A percentile compares a stretch with the other conserved stretches of the same genome.
These are phyloP conservation scores for Stomatorhinus ivindoensis DNA, from an alignment of 2,113 vertebrate species.

Conservation along the genomic window DNA sequence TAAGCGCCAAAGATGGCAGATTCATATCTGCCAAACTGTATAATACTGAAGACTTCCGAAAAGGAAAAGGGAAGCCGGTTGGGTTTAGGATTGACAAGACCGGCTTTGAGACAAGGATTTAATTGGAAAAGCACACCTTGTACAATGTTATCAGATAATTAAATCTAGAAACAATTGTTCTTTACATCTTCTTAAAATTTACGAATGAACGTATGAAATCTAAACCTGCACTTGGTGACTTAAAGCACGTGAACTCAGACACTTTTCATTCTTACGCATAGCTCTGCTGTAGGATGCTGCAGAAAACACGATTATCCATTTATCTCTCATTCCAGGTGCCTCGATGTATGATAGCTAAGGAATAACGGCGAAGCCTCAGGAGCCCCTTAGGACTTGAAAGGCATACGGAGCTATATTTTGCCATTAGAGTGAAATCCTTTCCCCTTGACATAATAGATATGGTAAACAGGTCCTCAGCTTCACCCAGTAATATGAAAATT, in stretches of 20 bases:
- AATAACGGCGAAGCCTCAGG: slow-evolving; percentile 41
- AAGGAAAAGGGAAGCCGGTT: slow-evolving; percentile 19
- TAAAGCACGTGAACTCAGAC: slow-evolving; percentile 32
- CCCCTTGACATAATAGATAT: slow-evolving; percentile 51
- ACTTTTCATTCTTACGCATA: slow-evolving; percentile 39
- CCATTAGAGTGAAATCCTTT: slow-evolving; percentile 54
- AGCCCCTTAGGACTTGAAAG: slow-evolving; percentile 32
- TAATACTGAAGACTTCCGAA: slow-evolving; percentile 29
- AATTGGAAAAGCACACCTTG: slow-evolving; percentile 42
- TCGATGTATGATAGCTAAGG: slow-evolving; percentile 36
- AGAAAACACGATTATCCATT: slow-evolving; percentile 37
- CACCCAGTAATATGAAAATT: slow-evolving; percentile 20
- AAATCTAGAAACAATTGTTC: slow-evolving; percentile 58
- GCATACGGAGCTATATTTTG: slow-evolving; percentile 50
- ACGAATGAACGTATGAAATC: slow-evolving; percentile 44
- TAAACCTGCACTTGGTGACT: slow-evolving; percentile 39
- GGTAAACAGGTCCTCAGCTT: slow-evolving; percentile 55
- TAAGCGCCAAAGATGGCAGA: slow-evolving; percentile 18
- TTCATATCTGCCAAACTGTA: slow-evolving; percentile 34
- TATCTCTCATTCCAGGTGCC: slow-evolving; percentile 37
- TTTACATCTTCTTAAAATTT: slow-evolving; percentile 46
- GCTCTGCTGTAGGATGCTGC: slow-evolving; percentile 31
- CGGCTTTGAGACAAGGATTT: slow-evolving; percentile 34
- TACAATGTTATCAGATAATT: slow-evolving; percentile 69
- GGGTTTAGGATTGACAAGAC: slow-evolving; percentile 33